Conservation (phyloP, 2,888 invertebrate genomes). For the Acanthosoma haemorrhoidale region DNA sequence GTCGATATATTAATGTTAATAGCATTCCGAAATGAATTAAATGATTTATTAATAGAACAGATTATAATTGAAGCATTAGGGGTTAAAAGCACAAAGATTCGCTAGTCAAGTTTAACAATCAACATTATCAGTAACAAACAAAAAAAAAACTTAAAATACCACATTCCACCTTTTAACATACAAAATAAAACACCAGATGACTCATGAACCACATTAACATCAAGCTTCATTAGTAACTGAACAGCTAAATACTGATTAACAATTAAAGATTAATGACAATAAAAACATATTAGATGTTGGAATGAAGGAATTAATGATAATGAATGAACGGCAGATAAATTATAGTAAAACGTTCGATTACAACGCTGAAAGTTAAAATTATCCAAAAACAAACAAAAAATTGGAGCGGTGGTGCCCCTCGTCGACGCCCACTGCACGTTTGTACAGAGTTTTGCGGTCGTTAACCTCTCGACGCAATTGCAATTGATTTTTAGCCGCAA, state of each 20-base stretch:
- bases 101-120: not conserved
- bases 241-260: not conserved
- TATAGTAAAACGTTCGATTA: too few species aligned
- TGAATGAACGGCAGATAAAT: too few species aligned
- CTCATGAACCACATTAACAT: not conserved
- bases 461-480: too few species aligned
- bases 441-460: not conserved
- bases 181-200: not conserved
- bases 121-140: not conserved
- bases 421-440: not conserved
- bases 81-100: slow-evolving; percentile 9
- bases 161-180: slow-evolving; percentile 21
- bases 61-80: slow-evolving; percentile 5
- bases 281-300: slow-evolving; percentile 23
- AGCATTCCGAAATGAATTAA: slow-evolving; percentile 8
- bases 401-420: not conserved
- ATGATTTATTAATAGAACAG: not conserved
- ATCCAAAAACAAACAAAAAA: not conserved
- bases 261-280: not conserved
- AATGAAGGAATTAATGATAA: slow-evolving; percentile 9
- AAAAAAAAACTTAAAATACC: not conserved
- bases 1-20: slow-evolving; percentile 11
- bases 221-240: slow-evolving; percentile 4
- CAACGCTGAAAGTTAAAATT: too few species aligned
- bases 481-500: too few species aligned